Percentiles rank a stretch among this genome's conserved stretches.
These are phyloP conservation scores for Cardiocondyla obscurior DNA, from an alignment of 1,140 invertebrate species.

Conservation along the genomic window DNA sequence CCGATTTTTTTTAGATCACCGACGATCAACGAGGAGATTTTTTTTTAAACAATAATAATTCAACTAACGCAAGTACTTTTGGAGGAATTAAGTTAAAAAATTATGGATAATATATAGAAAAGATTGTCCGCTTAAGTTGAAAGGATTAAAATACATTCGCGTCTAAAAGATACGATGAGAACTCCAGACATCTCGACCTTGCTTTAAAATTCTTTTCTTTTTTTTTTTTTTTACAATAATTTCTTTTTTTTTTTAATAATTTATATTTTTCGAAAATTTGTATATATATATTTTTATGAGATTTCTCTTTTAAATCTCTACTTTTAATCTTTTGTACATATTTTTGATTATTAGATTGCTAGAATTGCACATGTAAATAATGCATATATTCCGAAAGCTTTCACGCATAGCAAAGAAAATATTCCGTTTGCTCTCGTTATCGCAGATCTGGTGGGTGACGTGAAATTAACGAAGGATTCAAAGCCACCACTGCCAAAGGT, in stretches of 20 bases:
- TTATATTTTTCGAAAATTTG: constrained; percentile 38
- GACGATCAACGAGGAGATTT: neutral
- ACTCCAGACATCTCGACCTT: neutral
- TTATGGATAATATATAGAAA: too few species aligned
- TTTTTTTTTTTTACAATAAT: neutral
- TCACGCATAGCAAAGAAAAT: neutral
- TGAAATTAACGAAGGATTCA: constrained; percentile 80
- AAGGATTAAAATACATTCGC: neutral
- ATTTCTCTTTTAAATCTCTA: constrained; percentile 63
- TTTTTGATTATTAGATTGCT: constrained; percentile 26
- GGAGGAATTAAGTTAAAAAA: neutral
- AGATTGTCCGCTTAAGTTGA: too few species aligned
- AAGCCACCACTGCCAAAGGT: constrained; percentile 84
- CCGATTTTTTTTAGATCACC: neutral
- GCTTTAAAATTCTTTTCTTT: neutral
- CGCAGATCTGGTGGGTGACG: constrained; percentile 76
- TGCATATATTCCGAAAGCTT: neutral
- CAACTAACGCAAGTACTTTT: neutral
- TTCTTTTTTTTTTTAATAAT: constrained; percentile 28
- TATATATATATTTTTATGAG: constrained; percentile 38
- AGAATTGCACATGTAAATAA: constrained; percentile 83
- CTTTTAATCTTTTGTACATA: constrained; percentile 68
- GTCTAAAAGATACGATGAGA: neutral
- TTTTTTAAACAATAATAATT: too few species aligned
- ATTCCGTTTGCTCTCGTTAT: constrained; percentile 6